phyloP scores from a whole-genome alignment of 2,888 invertebrate species.

The Chouioia cunea region DNA sequence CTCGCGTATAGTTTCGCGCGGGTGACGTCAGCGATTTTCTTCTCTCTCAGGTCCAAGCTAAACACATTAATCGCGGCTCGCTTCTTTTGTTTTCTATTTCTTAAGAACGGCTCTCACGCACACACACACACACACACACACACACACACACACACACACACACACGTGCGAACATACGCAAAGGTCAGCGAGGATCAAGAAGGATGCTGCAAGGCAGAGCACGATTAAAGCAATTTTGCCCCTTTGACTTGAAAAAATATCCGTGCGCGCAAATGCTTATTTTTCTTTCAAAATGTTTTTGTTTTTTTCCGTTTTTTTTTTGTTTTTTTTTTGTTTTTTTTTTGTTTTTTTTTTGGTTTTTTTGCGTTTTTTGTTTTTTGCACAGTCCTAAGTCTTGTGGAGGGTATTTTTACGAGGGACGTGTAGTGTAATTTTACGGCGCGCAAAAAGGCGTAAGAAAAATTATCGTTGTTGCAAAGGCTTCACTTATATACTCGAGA shows the following conservation, averaged over 20 bases:
- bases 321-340: constrained; percentile 5
- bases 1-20: too few species aligned
- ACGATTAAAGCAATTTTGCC: constrained; percentile 44
- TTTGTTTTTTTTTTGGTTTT: not conserved
- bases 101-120: too few species aligned
- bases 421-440: constrained; percentile 25
- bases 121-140: not conserved
- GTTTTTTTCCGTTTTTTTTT: constrained; percentile 15
- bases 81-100: constrained; percentile 19
- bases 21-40: constrained; percentile 27
- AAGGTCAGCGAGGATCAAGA: constrained; percentile 47
- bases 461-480: not conserved
- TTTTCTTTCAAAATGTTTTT: constrained; percentile 8
- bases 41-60: constrained; percentile 13
- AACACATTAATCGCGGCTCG: constrained; percentile 39
- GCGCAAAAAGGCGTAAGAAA: constrained; percentile 17
- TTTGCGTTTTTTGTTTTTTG: constrained; percentile 1
- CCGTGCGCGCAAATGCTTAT: constrained; percentile 22
- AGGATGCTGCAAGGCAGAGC: constrained; percentile 20
- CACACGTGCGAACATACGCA: constrained; percentile 14
- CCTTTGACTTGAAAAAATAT: constrained; percentile 22
- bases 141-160: too few species aligned
- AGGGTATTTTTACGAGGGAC: constrained; percentile 37
- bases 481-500: too few species aligned
- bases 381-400: constrained; percentile 37